phyloP scores from a whole-genome alignment of 2,113 vertebrate species.

The Dicrurus megarhynchus region DNA sequence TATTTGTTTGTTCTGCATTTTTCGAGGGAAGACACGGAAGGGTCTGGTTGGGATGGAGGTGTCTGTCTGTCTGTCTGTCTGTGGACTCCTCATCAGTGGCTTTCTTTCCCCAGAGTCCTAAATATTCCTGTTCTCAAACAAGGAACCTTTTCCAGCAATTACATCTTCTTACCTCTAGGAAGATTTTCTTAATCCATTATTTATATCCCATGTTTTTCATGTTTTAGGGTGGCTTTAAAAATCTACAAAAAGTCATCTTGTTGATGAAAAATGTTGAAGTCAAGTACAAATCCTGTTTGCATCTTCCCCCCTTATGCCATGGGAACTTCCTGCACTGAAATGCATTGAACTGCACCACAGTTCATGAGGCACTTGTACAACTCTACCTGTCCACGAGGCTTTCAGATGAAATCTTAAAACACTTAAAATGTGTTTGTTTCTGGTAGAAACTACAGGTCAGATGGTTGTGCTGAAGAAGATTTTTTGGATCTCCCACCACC shows the following conservation, averaged over 20 bases:
- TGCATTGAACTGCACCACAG: background rate
- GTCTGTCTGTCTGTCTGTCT: background rate
- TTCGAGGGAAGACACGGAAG: accelerated
- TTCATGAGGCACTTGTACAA: background rate
- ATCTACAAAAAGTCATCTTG: background rate
- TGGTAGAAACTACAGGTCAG: background rate
- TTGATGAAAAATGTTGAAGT: background rate
- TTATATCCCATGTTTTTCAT: background rate
- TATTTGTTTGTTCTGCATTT: background rate
- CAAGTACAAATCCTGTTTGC: background rate
- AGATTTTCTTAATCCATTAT: background rate
- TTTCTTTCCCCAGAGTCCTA: background rate
- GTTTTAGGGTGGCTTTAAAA: background rate
- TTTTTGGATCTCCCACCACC: background rate
- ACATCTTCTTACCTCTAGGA: background rate
- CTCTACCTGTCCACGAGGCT: background rate
- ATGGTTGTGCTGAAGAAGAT: background rate
- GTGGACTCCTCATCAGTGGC: accelerated
- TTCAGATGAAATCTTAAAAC: background rate
- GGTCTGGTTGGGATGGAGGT: background rate
- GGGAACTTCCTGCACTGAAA: background rate
- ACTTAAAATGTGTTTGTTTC: background rate
- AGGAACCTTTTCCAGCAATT: background rate
- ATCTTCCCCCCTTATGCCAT: background rate
- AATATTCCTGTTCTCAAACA: background rate